Conservation (phyloP, 1,140 invertebrate genomes). For the Aphelinus certus region DNA sequence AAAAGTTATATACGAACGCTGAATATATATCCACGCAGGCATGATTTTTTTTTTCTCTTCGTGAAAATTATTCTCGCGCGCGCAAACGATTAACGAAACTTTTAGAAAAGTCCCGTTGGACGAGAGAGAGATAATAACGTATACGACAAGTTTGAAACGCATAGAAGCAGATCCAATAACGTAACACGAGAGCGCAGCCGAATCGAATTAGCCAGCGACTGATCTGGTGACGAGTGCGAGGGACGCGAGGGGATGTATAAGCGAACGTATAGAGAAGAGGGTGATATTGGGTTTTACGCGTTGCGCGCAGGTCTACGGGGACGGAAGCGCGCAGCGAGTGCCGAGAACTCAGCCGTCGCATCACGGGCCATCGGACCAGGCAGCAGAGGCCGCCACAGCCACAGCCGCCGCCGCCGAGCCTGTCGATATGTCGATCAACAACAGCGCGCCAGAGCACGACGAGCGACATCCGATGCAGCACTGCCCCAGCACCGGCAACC, state of each 20-base stretch:
- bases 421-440: constrained; percentile 52
- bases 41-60: no score
- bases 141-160: not conserved
- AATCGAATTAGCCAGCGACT: not conserved
- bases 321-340: constrained; percentile 1
- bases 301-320: constrained; percentile 25
- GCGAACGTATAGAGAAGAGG: no score
- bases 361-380: constrained; percentile 28
- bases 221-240: no score
- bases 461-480: constrained; percentile 40
- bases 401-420: constrained; percentile 41
- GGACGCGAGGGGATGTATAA: no score
- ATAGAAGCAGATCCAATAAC: not conserved
- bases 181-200: not conserved
- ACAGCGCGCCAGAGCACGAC: constrained; percentile 41
- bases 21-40: no score
- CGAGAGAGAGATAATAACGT: not conserved
- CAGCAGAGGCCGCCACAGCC: constrained; percentile 23
- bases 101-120: no score
- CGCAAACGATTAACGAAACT: no score
- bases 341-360: not conserved
- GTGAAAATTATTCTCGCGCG: no score
- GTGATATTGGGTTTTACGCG: not conserved
- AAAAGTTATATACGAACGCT: no score
- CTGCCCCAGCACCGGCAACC: constrained; percentile 11